A percentile compares a stretch with the other conserved stretches of the same genome.
These are phyloP conservation scores for Drosophila hamatofila DNA, from an alignment of 2,888 invertebrate genomes.

Conservation along the genomic window DNA sequence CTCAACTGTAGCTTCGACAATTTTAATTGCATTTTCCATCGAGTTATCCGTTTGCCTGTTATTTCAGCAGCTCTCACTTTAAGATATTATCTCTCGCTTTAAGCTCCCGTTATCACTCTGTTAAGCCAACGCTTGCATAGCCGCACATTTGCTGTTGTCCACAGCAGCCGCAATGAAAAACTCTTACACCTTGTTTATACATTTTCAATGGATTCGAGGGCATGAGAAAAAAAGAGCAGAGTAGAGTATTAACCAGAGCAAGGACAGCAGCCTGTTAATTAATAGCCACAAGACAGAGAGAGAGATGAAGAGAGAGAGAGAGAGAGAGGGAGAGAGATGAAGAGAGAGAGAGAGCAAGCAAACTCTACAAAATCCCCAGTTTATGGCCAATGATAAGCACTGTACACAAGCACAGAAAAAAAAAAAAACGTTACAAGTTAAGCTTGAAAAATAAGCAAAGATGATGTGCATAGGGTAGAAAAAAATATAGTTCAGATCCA, in stretches of 20 bases:
- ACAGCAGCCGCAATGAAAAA: constrained; percentile 3
- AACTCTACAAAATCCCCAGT: constrained; percentile 38
- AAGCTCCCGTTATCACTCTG: constrained; percentile 34
- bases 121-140: constrained; percentile 48
- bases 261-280: constrained; percentile 60
- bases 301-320: neutral
- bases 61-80: neutral
- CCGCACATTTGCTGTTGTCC: constrained; percentile 10
- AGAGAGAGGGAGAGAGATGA: neutral
- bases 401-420: constrained; percentile 9
- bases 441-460: constrained; percentile 55
- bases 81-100: neutral
- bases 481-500: neutral
- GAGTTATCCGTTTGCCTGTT: neutral
- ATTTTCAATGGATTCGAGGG: neutral
- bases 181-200: constrained; percentile 9
- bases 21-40: neutral
- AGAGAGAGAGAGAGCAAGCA: constrained; percentile 12
- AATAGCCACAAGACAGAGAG: constrained; percentile 56
- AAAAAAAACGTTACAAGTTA: constrained; percentile 41
- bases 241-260: constrained; percentile 43
- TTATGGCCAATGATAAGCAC: constrained; percentile 59
- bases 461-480: constrained; percentile 29
- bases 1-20: neutral
- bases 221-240: neutral